Conservation (phyloP, 2,888 invertebrate genomes). For the Operophtera brumata region DNA sequence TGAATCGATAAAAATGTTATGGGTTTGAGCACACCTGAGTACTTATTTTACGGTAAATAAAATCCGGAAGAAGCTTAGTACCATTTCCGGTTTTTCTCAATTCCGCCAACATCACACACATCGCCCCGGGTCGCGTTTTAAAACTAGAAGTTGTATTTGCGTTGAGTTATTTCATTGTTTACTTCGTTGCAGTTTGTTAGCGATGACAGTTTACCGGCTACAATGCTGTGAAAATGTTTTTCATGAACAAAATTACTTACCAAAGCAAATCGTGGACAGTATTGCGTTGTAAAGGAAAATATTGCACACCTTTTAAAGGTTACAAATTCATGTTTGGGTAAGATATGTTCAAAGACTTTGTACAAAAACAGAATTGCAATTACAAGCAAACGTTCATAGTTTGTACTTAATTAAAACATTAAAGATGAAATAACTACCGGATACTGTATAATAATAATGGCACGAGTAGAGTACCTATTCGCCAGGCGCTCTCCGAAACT, state of each 20-base stretch:
- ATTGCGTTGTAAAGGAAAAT: conserved; percentile 1
- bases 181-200: conserved; percentile 20
- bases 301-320: conserved; percentile 29
- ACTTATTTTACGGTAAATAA: neutral
- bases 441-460: conserved; percentile 55
- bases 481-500: conserved; percentile 47
- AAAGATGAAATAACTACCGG: conserved; percentile 61
- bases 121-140: conserved; percentile 17
- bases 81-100: neutral
- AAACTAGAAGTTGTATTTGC: conserved; percentile 23
- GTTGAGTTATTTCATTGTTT: conserved; percentile 25
- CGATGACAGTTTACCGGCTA: conserved; percentile 11
- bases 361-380: conserved; percentile 53
- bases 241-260: neutral
- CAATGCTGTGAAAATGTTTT: neutral
- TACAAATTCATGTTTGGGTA: conserved; percentile 27
- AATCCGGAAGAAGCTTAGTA: neutral
- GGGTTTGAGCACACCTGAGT: neutral
- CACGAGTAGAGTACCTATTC: conserved; percentile 51
- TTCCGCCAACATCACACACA: conserved; percentile 2
- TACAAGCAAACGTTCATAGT: conserved; percentile 31
- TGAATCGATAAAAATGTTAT: neutral
- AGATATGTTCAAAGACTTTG: conserved; percentile 66
- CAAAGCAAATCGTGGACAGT: neutral
- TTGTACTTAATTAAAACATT: conserved; percentile 45